Base-by-base conservation (phyloP, 2,113 vertebrate genomes). In the Malaclemys terrapin region DNA sequence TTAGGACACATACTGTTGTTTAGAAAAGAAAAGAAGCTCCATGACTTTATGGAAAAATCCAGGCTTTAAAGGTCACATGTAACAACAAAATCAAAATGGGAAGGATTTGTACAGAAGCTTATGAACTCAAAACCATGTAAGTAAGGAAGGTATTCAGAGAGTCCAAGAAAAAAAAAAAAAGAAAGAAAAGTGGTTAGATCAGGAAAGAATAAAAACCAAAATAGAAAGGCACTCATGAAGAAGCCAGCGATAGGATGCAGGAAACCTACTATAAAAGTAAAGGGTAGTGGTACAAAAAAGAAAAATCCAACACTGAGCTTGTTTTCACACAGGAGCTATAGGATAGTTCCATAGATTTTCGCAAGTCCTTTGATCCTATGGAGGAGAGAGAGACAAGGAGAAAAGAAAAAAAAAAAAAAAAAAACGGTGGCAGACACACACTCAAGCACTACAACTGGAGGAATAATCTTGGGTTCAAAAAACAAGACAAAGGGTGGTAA, bases 141-240 rank as follows among this genome's bases (percentile, higher is more conserved):
- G 57, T 79, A 80, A 98, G 93, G 93, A 97, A 97, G 94, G 96
- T 98, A 98, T 95, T 98, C 96, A 92, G 96, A 93, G 91, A 95
- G 86, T 96, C 97, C 94, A 89, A 89, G 85, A 89, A 88, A 97
- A 97, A 42, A 42, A 42, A 42, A 87, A 62, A 84, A 97, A 96
- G 82, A 96, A 97, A 96, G 89, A 86, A 96, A 96, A 97, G 78
- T 0, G 6, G 97, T 98, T 98, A 98, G 96, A 98, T 20, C 85
- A 80, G 93, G 96, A 95, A 96, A 84, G 93, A 88, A 97, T 90
- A 93, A 2, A 94, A 97, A 97, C 96, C 95, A 93, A 95, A 96
- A 95, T 12, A 89, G 38, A 80, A 98, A 97, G 97, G 98, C 98
- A 98, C 97, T 98, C 59, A 54, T 20, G 94, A 92, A 98, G 93